phyloP scores from a whole-genome alignment of 2,888 invertebrate genomes.

The Idaea aversata region DNA sequence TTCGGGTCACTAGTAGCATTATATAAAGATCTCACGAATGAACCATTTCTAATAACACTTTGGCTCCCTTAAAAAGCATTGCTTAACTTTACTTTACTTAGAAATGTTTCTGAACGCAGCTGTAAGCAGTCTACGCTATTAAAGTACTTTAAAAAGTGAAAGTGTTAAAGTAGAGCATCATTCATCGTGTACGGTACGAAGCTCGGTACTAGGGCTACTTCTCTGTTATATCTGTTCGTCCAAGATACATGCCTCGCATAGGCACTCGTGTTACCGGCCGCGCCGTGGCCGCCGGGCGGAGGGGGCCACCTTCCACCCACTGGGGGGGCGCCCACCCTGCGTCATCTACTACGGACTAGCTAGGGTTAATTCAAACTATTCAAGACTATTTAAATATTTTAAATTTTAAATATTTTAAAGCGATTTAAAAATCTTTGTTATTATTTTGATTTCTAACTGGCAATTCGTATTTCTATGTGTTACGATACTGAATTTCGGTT shows the following conservation, averaged over 20 bases:
- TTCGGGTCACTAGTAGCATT: no score
- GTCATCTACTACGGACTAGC: constrained; percentile 76
- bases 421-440: background rate
- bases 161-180: constrained; percentile 54
- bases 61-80: no score
- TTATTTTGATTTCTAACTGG: background rate
- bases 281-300: constrained; percentile 59
- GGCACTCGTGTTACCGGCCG: constrained; percentile 80
- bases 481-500: background rate
- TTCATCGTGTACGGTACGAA: constrained; percentile 37
- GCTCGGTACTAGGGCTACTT: constrained; percentile 78
- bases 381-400: constrained; percentile 71
- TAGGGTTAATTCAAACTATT: constrained; percentile 78
- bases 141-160: constrained; percentile 21
- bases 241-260: constrained; percentile 81
- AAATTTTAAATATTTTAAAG: constrained; percentile 42
- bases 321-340: constrained; percentile 58
- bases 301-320: constrained; percentile 35
- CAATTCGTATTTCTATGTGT: background rate
- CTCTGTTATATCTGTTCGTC: constrained; percentile 80
- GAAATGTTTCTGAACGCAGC: no score
- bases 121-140: constrained; percentile 1
- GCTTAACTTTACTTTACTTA: no score
- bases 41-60: no score
- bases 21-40: no score